A percentile compares a stretch with the other conserved stretches of the same genome.
These are phyloP conservation scores for Trileptium ribeirensis DNA, from an alignment of 2,888 invertebrate species.

Conservation along the genomic window DNA sequence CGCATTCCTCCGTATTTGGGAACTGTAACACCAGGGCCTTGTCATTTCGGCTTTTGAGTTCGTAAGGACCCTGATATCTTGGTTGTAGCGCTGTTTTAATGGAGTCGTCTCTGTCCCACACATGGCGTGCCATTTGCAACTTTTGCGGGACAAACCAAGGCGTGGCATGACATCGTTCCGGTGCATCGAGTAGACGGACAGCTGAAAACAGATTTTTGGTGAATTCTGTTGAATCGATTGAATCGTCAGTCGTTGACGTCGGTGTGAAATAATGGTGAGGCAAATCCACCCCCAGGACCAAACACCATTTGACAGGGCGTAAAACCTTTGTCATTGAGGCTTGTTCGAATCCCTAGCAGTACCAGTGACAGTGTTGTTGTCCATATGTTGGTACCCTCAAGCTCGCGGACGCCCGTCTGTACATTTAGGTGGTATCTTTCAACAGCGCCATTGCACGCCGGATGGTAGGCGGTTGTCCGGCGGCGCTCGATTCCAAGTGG, in stretches of 20 bases:
- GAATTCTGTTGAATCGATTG: neutral
- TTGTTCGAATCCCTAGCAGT: neutral
- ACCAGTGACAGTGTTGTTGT: neutral
- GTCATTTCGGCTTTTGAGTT: neutral
- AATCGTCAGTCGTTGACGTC: neutral
- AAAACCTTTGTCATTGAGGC: slow-evolving; percentile 7
- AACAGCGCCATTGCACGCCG: slow-evolving; percentile 10
- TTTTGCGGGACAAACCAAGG: neutral
- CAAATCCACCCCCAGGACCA: neutral
- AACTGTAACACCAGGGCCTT: neutral
- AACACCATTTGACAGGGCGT: neutral
- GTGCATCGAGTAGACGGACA: neutral
- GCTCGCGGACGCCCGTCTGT: neutral
- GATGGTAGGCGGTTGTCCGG: slow-evolving; percentile 9
- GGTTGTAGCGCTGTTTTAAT: neutral
- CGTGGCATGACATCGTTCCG: neutral
- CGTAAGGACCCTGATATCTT: slow-evolving; percentile 7
- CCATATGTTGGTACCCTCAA: neutral
- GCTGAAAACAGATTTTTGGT: neutral
- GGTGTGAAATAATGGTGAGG: neutral
- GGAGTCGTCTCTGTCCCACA: neutral
- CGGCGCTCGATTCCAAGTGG: neutral
- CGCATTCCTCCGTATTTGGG: neutral
- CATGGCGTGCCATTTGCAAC: neutral
- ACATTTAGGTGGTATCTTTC: neutral